A percentile compares a stretch with the other conserved stretches of the same genome.
Conservation (phyloP, 2,113 vertebrate genomes). For the Cyprinodon brontotheroides region DNA sequence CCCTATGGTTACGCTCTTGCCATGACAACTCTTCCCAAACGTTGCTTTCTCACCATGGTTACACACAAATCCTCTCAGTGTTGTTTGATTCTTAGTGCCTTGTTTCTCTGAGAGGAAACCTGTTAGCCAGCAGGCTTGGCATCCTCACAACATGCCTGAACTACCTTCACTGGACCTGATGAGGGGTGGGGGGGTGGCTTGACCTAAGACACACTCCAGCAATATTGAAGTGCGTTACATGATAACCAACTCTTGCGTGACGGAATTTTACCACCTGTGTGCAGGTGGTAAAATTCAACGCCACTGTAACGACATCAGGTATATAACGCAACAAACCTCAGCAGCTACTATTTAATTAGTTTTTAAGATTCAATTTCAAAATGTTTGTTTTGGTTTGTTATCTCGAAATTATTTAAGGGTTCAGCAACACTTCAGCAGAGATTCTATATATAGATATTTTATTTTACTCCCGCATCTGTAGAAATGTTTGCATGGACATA, state of each 20-base stretch:
- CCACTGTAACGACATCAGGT: too few relatives aligned
- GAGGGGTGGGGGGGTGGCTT: slow-evolving; percentile 13
- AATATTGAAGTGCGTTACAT: not conserved
- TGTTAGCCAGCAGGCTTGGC: slow-evolving; percentile 36
- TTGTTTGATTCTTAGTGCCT: slow-evolving; percentile 58
- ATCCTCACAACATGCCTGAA: slow-evolving; percentile 30
- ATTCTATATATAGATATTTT: not conserved
- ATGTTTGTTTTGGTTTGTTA: not conserved
- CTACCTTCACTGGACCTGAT: slow-evolving; percentile 32
- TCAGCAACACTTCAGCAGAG: too few relatives aligned
- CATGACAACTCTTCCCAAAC: slow-evolving; percentile 72
- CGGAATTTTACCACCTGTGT: not conserved
- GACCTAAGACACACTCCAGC: slow-evolving; percentile 30
- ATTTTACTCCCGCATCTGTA: not conserved
- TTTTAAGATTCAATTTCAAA: not conserved
- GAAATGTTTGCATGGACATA: not conserved
- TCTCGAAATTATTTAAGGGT: not conserved
- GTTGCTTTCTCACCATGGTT: slow-evolving; percentile 70
- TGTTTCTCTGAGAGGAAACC: slow-evolving; percentile 32
- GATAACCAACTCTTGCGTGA: not conserved
- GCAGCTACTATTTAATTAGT: too few relatives aligned
- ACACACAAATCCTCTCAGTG: slow-evolving; percentile 63
- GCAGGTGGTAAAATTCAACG: not conserved
- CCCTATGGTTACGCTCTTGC: slow-evolving; percentile 63
- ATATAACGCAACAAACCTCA: not conserved